Percentiles rank a stretch among this genome's conserved stretches.
Evolutionary conservation across 2,888 invertebrate species (phyloP).

Genomic region (Ellobium chinense): DNA sequence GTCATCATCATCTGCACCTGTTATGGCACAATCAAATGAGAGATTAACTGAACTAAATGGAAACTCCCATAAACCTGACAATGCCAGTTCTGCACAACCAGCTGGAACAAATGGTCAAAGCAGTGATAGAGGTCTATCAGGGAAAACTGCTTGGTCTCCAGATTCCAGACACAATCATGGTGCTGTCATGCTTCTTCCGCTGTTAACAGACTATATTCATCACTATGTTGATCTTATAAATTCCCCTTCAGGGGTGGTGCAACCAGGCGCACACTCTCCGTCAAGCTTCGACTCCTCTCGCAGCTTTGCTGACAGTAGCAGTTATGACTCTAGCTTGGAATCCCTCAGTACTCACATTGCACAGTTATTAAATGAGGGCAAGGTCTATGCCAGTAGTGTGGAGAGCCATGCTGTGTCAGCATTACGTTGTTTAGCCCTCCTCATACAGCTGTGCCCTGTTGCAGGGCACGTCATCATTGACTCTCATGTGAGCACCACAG

Average conservation of each 20-base stretch:
- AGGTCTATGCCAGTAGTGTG: constrained; percentile 63
- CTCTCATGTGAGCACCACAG: neutral
- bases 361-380: constrained; percentile 58
- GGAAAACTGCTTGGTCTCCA: too few relatives aligned
- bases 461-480: constrained; percentile 8
- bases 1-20: too few relatives aligned
- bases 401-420: constrained; percentile 60
- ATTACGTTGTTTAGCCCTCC: constrained; percentile 42
- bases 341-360: constrained; percentile 63
- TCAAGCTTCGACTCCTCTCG: neutral
- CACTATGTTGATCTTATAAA: constrained; percentile 65
- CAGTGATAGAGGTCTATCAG: too few relatives aligned
- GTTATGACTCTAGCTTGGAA: constrained; percentile 62
- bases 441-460: constrained; percentile 20
- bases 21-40: too few relatives aligned
- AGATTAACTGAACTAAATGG: too few relatives aligned
- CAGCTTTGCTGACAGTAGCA: constrained; percentile 47
- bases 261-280: neutral
- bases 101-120: too few relatives aligned
- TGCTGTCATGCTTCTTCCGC: constrained; percentile 60
- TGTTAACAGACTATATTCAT: constrained; percentile 64
- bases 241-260: neutral
- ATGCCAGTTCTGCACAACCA: neutral
- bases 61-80: too few relatives aligned
- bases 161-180: constrained; percentile 13